Percentiles rank a stretch among this genome's conserved stretches.
Evolutionary conservation across 1,140 invertebrate genomes (phyloP).

Genomic region (Himalopsyche phryganea): DNA sequence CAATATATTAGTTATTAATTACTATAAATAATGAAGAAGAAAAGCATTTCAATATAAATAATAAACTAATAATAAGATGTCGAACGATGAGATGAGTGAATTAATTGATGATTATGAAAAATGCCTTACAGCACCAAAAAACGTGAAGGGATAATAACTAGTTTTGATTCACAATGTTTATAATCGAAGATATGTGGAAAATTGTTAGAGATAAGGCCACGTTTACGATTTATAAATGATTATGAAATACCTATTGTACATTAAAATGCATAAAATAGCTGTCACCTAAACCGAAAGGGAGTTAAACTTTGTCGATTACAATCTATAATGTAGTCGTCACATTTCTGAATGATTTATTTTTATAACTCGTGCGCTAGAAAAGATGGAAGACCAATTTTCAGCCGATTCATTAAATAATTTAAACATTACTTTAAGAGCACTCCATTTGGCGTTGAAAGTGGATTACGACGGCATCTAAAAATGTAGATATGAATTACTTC

Average conservation of each 20-base stretch:
- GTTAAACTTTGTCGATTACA: background rate
- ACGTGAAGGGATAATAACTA: background rate
- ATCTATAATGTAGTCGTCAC: too few species aligned
- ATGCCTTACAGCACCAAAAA: constrained; percentile 15
- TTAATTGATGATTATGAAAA: background rate
- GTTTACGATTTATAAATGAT: constrained; percentile 9
- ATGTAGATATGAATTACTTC: too few species aligned
- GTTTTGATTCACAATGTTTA: constrained; percentile 6
- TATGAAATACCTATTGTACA: constrained; percentile 3
- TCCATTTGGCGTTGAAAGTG: too few species aligned
- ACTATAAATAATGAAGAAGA: constrained; percentile 12
- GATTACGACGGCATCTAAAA: too few species aligned
- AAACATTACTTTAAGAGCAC: too few species aligned
- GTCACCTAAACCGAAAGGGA: background rate
- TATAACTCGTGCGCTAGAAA: background rate
- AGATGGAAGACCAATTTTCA: constrained; percentile 24
- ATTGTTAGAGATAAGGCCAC: constrained; percentile 23
- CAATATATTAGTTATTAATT: constrained; percentile 16
- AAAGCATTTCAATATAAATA: constrained; percentile 16
- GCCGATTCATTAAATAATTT: constrained; percentile 2
- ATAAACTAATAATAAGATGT: constrained; percentile 20
- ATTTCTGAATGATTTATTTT: background rate
- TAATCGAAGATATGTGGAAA: constrained; percentile 12
- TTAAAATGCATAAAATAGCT: constrained; percentile 7
- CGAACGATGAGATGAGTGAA: background rate